Evolutionary conservation across 1,140 invertebrate genomes (phyloP).

Genomic region (Meloidogyne floridensis): DNA sequence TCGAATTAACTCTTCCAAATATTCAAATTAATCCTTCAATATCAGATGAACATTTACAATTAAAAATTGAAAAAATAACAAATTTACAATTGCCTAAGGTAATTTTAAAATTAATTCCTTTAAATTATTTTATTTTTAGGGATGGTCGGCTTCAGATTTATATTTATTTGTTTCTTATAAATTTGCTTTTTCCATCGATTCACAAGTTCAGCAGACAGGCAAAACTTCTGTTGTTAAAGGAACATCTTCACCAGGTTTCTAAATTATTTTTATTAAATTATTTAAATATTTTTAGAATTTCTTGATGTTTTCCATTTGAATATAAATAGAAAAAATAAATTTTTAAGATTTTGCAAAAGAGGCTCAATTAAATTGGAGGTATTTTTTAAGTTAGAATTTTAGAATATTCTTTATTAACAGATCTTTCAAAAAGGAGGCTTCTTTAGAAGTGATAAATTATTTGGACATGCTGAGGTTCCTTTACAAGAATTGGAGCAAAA

Average conservation of each 20-base stretch:
- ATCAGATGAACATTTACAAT: constrained; percentile 38
- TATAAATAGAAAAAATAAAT: constrained; percentile 45
- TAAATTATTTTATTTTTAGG: constrained; percentile 16
- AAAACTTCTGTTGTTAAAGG: constrained; percentile 35
- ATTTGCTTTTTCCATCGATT: constrained; percentile 49
- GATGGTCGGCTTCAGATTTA: constrained; percentile 44
- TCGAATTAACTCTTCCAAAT: constrained; percentile 32
- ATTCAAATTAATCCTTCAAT: constrained; percentile 39
- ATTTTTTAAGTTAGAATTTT: neutral
- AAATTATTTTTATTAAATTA: neutral
- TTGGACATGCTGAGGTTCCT: constrained; percentile 40
- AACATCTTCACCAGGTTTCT: constrained; percentile 38
- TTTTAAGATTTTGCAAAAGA: constrained; percentile 33
- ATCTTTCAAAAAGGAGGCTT: constrained; percentile 49
- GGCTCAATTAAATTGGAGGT: constrained; percentile 44
- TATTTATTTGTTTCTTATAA: constrained; percentile 44
- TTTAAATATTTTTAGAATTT: constrained; percentile 41
- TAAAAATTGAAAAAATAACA: constrained; percentile 39
- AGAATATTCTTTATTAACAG: constrained; percentile 3
- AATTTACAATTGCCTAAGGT: constrained; percentile 46
- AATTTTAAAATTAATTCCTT: neutral
- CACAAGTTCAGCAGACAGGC: constrained; percentile 40
- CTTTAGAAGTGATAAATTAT: constrained; percentile 44
- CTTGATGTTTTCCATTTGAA: constrained; percentile 38
- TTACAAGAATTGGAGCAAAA: constrained; percentile 36